These are phyloP conservation scores for Prionailurus viverrinus DNA, from an alignment of 2,113 vertebrate genomes.

Conservation along the genomic window DNA sequence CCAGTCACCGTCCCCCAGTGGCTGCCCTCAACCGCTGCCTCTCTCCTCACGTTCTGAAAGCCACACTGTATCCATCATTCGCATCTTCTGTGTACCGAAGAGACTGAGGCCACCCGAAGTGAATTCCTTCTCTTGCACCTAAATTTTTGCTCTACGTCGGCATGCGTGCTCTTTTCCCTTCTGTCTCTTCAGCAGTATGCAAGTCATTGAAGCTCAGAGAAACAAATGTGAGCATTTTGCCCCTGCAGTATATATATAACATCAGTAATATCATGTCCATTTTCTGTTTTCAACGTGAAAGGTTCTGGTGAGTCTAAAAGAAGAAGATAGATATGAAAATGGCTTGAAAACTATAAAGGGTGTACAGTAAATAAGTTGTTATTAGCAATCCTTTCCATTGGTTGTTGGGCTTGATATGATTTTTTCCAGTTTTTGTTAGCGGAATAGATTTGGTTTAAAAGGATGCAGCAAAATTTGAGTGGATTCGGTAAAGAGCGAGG, in stretches of 20 bases:
- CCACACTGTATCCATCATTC: not conserved
- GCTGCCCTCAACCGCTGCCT: not conserved
- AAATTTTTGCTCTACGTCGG: not conserved
- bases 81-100: not conserved
- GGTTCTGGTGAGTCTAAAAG: constrained; percentile 11
- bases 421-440: constrained; percentile 40
- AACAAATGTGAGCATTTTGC: not conserved
- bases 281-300: constrained; percentile 31
- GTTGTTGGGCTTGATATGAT: not conserved
- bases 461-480: not conserved
- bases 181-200: not conserved
- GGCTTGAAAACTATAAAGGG: not conserved
- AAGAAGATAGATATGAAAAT: constrained; percentile 27
- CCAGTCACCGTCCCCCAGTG: not conserved
- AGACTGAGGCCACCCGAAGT: not conserved
- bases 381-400: not conserved
- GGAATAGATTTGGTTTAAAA: constrained; percentile 32
- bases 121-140: not conserved
- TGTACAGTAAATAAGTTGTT: not conserved
- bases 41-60: not conserved
- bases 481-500: not conserved
- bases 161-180: no score
- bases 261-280: not conserved
- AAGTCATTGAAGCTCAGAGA: not conserved
- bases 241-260: not conserved